A percentile compares a stretch with the other conserved stretches of the same genome.
These are phyloP conservation scores for Cydia amplana DNA, from an alignment of 1,140 invertebrate genomes.

Conservation along the genomic window DNA sequence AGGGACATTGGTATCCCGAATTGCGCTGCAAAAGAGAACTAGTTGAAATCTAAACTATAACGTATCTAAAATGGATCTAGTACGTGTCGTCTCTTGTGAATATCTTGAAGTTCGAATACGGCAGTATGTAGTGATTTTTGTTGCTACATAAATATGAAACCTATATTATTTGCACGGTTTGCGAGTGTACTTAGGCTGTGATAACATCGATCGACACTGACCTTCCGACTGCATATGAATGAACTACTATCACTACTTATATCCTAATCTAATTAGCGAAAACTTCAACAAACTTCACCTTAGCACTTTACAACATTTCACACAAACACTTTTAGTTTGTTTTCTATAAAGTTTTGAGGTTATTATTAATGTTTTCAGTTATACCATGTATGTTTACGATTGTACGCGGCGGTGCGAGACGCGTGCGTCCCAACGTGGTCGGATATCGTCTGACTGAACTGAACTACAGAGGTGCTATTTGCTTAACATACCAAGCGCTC, in stretches of 20 bases:
- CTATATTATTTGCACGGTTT: background rate
- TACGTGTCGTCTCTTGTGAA: too few relatives aligned
- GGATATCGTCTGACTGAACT: background rate
- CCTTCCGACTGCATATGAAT: conserved; percentile 1
- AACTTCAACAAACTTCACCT: conserved; percentile 4
- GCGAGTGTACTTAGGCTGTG: background rate
- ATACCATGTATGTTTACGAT: background rate
- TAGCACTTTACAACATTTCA: background rate
- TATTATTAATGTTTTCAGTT: background rate
- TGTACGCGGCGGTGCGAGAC: background rate
- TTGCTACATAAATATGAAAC: too few relatives aligned
- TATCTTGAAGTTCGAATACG: too few relatives aligned
- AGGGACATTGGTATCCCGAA: too few relatives aligned
- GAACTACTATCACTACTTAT: background rate
- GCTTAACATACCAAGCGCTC: background rate
- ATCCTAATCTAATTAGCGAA: background rate
- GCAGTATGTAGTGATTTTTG: too few relatives aligned
- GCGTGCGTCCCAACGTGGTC: background rate
- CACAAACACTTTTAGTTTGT: background rate
- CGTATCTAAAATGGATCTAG: too few relatives aligned
- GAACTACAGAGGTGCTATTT: background rate
- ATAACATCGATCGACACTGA: background rate
- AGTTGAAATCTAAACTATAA: too few relatives aligned
- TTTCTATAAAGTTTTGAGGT: background rate
- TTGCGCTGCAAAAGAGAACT: too few relatives aligned